Conservation (phyloP, 2,888 invertebrate genomes). For the Cheilosia grossa region DNA sequence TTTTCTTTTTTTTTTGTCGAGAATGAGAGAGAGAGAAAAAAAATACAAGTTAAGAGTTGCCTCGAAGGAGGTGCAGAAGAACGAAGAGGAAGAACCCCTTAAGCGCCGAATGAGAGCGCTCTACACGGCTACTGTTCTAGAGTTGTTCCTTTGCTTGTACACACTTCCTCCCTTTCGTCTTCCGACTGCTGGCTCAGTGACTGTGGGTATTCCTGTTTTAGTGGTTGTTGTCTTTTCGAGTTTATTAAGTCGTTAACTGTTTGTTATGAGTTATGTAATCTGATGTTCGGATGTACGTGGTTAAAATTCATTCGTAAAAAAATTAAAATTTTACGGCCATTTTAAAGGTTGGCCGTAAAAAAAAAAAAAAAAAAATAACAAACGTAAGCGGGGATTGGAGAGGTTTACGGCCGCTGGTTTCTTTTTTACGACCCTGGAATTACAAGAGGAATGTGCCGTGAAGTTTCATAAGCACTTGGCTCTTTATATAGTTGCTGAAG, state of each 20-base stretch:
- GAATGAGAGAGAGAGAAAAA: conserved; percentile 1
- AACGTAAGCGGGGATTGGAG: conserved; percentile 47
- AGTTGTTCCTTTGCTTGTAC: not conserved
- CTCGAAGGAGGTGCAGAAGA: not conserved
- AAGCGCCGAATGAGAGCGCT: conserved; percentile 53
- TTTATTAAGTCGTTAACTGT: conserved; percentile 75
- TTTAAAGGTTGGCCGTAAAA: conserved; percentile 68
- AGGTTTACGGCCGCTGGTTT: conserved; percentile 51
- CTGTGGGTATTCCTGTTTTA: conserved; percentile 4
- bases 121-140: conserved; percentile 43
- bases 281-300: conserved; percentile 72
- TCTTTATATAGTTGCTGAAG: conserved; percentile 12
- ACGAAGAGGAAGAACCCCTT: conserved; percentile 26
- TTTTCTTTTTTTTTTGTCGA: not conserved
- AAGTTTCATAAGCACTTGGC: conserved; percentile 54
- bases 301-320: conserved; percentile 67
- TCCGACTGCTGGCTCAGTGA: not conserved
- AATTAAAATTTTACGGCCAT: conserved; percentile 70
- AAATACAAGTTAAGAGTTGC: conserved; percentile 10
- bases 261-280: conserved; percentile 75
- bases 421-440: conserved; percentile 56
- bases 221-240: conserved; percentile 65
- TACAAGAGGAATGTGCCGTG: conserved; percentile 58
- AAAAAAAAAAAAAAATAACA: not conserved
- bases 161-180: not conserved